Evolutionary conservation across 2,113 vertebrate species (phyloP).

Genomic region (Hystrix cristata): DNA sequence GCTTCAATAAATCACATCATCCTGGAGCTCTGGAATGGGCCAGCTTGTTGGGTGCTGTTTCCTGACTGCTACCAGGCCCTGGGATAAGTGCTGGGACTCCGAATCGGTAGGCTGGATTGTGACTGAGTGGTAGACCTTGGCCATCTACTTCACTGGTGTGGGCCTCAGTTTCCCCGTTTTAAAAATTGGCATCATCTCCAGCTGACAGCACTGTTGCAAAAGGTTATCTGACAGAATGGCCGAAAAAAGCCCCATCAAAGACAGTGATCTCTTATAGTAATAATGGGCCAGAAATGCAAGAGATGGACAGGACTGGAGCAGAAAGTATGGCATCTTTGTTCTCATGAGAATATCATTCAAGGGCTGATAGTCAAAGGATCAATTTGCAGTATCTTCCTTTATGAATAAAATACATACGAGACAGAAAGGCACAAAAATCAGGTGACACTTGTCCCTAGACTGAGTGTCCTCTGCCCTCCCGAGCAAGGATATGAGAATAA

Average conservation of each 20-base stretch:
- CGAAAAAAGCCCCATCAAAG: not conserved
- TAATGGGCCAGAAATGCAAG: not conserved
- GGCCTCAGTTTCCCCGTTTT: constrained; percentile 48
- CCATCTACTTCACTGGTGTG: not conserved
- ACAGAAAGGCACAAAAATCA: not conserved
- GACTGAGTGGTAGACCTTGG: not conserved
- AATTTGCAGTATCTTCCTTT: not conserved
- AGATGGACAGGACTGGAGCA: not conserved
- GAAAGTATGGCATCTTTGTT: not conserved
- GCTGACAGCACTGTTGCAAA: not conserved
- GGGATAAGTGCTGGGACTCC: not conserved
- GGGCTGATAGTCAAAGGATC: not conserved
- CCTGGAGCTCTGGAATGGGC: constrained; percentile 75
- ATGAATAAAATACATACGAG: not conserved
- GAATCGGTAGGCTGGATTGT: not conserved
- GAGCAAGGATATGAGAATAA: not conserved
- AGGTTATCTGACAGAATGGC: not conserved
- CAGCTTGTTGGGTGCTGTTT: constrained; percentile 70
- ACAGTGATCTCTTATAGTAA: not conserved
- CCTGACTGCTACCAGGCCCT: not conserved
- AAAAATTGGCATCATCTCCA: not conserved
- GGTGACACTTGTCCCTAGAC: not conserved
- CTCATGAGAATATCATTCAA: not conserved
- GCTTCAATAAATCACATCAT: constrained; percentile 87
- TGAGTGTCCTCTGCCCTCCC: too few species aligned